Evolutionary conservation across 1,140 invertebrate genomes (phyloP).

Genomic region (Pentalonia nigronervosa): DNA sequence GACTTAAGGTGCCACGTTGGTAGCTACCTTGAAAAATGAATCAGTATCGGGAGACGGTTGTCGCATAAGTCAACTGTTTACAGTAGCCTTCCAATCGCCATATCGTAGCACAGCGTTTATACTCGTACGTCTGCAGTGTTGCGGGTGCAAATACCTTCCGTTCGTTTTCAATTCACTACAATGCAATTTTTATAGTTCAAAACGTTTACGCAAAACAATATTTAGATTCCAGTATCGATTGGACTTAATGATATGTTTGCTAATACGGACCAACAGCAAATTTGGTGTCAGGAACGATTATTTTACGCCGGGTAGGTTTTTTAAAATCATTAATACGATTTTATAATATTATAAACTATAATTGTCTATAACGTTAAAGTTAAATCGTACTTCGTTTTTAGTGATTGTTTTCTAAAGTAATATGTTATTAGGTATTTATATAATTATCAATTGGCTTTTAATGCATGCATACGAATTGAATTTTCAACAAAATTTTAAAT

Average conservation of each 20-base stretch:
- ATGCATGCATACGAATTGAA: neutral
- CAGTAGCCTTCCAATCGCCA: neutral
- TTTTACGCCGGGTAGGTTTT: constrained; percentile 40
- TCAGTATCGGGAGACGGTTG: constrained; percentile 31
- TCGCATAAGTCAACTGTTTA: neutral
- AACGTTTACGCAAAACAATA: neutral
- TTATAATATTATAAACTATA: neutral
- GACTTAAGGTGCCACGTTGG: constrained; percentile 16
- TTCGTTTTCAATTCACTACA: neutral
- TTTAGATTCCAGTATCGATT: neutral
- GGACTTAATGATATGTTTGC: constrained; percentile 16
- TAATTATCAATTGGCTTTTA: neutral
- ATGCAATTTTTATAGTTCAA: neutral
- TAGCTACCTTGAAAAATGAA: constrained; percentile 28
- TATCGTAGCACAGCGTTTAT: neutral
- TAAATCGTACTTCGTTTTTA: neutral
- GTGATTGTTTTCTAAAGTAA: neutral
- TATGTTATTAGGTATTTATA: neutral
- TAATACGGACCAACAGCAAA: neutral
- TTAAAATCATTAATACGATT: constrained; percentile 2
- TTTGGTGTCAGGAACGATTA: constrained; percentile 38
- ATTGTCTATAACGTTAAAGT: neutral
- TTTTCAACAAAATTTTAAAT: neutral
- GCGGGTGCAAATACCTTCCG: neutral
- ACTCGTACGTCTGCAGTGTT: neutral